A percentile compares a stretch with the other conserved stretches of the same genome.
These are phyloP conservation scores for Xestoiulus laeticollis DNA, from an alignment of 2,888 invertebrate species.

Conservation along the genomic window DNA sequence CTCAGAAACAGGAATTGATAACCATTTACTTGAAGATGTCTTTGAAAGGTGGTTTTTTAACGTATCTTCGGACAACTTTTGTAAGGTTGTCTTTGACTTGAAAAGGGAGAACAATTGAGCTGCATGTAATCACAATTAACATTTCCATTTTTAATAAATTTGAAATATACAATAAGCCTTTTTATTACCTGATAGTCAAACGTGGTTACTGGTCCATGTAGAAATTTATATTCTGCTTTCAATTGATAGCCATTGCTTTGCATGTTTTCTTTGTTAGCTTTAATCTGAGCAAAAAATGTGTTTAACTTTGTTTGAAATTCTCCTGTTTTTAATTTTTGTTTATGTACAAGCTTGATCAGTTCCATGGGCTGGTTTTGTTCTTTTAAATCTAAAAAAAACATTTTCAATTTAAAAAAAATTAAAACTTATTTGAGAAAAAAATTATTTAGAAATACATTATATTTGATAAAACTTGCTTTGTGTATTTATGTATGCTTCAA, in stretches of 20 bases:
- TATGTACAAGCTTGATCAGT: background rate
- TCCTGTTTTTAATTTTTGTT: background rate
- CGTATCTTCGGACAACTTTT: background rate
- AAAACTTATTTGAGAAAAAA: background rate
- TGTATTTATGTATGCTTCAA: background rate
- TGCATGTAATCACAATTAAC: background rate
- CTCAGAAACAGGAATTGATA: background rate
- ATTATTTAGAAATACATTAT: background rate
- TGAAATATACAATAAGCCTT: background rate
- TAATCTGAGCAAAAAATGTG: background rate
- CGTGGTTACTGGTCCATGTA: background rate
- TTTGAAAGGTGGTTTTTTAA: background rate
- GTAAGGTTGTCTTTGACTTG: background rate
- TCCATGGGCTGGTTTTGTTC: background rate
- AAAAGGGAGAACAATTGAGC: too few species aligned
- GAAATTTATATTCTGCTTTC: background rate
- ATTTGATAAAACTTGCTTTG: background rate
- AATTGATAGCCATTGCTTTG: background rate
- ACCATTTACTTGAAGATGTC: background rate
- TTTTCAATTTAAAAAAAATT: background rate
- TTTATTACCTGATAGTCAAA: constrained; percentile 2
- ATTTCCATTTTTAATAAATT: background rate
- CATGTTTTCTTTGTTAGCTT: background rate
- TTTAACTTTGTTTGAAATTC: background rate
- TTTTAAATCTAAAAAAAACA: background rate